Base-by-base conservation (phyloP, 2,797 vertebrate genomes). In the Danio aesculapii region DNA sequence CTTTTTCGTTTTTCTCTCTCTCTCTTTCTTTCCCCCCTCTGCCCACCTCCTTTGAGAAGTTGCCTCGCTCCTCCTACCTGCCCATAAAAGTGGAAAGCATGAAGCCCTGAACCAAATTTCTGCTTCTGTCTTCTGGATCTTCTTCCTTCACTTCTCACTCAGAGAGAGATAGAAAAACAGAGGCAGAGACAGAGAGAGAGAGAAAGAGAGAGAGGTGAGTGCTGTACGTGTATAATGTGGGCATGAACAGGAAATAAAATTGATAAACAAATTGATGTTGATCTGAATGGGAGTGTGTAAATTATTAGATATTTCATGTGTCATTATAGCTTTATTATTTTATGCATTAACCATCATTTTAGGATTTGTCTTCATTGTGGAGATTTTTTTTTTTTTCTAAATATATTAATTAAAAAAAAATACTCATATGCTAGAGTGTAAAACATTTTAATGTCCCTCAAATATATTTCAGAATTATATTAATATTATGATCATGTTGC, bases 31-130 rank as follows among this genome's bases (percentile, higher is more conserved):
- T n/a, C 49, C 49, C 46, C 30, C 75, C 62, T 83, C 89, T 92
- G 92, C 94, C 93, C 93, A 92, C 95, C 95, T 95, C 94, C 93
- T 88, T 80, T 88, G 88, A 90, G 90, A 86, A 89, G 44, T 14
- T 43, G 81, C 86, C 86, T 92, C 88, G 93, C 96, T 95, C 97
- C 98, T 91, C 98, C 98, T 95, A 96, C 95, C 95, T 95, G 94
- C 90, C 92, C 94, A 98, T 98, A 99, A 97, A 99, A 99, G 94
- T 96, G 93, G 94, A 94, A 92, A 91, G 92, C 93, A 94, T 93
- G 91, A 92, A 87, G 91, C 92, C 89, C 75, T 67, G 49, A 81
- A 82, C 78, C 39, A 50, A 80, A 78, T 59, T 79, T 79, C 46
- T 53, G 17, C 59, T 85, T 82, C 70, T 81, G 75, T 59, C 66